phyloP scores from a whole-genome alignment of 2,113 vertebrate species.

The Colaptes auratus region DNA sequence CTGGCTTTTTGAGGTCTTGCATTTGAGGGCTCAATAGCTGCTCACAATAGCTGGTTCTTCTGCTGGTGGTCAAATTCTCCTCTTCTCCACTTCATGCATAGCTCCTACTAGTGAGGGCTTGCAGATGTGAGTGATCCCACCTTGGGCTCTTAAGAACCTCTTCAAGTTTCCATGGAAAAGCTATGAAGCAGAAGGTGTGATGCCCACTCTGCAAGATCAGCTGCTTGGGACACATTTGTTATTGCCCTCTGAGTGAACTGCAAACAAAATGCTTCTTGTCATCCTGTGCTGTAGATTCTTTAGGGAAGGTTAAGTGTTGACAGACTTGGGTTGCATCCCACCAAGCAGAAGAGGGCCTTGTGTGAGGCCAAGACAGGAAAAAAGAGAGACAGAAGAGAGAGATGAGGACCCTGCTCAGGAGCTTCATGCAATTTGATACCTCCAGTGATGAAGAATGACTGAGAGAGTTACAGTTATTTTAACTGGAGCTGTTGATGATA shows the following conservation, averaged over 20 bases:
- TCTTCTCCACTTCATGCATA: rapidly evolving
- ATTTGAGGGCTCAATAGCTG: background rate
- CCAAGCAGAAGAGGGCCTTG: background rate
- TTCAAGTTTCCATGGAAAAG: background rate
- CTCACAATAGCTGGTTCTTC: background rate
- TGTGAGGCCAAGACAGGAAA: background rate
- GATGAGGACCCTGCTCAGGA: background rate
- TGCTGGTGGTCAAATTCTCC: background rate
- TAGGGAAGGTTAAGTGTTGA: background rate
- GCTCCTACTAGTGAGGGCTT: background rate
- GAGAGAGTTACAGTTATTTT: background rate
- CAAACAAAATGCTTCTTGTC: background rate
- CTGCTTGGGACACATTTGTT: background rate
- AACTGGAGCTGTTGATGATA: background rate
- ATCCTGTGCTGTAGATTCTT: background rate
- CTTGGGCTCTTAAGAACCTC: background rate
- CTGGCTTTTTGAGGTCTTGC: background rate
- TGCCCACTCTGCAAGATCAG: background rate
- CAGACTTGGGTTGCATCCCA: background rate
- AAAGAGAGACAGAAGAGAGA: background rate
- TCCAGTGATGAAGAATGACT: background rate
- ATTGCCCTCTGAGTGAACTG: background rate
- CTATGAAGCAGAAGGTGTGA: background rate
- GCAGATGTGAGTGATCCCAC: rapidly evolving
- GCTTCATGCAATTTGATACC: background rate